Percentiles rank a stretch among this genome's conserved stretches.
Conservation (phyloP, 2,113 vertebrate species). For the Bubo scandiacus region DNA sequence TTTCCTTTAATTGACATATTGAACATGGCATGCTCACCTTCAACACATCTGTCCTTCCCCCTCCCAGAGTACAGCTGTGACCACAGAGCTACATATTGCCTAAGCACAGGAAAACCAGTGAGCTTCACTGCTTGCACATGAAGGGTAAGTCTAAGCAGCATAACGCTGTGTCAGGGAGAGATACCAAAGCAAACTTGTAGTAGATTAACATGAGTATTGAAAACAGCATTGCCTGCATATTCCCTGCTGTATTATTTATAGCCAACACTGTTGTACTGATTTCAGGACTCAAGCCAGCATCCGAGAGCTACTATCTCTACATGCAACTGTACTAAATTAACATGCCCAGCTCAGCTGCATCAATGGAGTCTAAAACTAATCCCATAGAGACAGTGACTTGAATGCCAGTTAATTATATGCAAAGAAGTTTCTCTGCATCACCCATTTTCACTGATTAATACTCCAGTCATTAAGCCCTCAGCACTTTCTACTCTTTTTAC, state of each 20-base stretch:
- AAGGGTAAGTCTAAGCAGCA: not conserved
- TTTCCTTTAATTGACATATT: not conserved
- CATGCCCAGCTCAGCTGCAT: not conserved
- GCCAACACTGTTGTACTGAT: not conserved
- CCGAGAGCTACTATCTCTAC: not conserved
- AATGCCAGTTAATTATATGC: not conserved
- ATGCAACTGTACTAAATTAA: not conserved
- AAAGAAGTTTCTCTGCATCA: not conserved
- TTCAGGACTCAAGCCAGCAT: not conserved
- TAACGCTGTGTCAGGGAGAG: not conserved
- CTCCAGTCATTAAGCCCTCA: not conserved
- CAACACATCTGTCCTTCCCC: not conserved
- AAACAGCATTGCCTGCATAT: not conserved
- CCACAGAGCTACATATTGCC: not conserved
- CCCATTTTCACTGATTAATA: not conserved
- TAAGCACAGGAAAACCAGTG: not conserved
- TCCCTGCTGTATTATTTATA: constrained; percentile 1
- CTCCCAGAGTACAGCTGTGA: not conserved
- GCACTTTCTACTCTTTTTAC: not conserved
- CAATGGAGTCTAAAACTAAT: not conserved
- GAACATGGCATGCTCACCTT: not conserved
- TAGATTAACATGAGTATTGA: not conserved
- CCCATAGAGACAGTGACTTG: not conserved
- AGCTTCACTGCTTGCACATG: not conserved
- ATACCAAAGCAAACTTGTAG: constrained; percentile 32